A percentile compares a stretch with the other conserved stretches of the same genome.
phyloP scores from a whole-genome alignment of 2,888 invertebrate genomes.

The Linyphia triangularis region DNA sequence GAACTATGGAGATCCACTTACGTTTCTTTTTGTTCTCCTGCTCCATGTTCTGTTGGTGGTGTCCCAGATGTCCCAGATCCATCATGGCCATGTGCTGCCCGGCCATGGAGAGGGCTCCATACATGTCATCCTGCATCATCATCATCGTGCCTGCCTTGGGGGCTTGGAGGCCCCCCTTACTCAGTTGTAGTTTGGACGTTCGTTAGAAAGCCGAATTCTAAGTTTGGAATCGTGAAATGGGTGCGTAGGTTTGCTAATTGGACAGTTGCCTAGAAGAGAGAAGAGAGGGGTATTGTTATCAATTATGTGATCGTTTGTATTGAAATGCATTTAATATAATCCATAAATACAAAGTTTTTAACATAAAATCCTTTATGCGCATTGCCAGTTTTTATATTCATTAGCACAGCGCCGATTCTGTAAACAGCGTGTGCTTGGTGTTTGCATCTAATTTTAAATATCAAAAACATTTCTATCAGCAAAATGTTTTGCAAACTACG shows the following conservation, averaged over 20 bases:
- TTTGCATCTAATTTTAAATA: no score
- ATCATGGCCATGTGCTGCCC: constrained; percentile 74
- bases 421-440: no score
- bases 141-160: background rate
- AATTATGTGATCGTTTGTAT: no score
- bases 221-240: background rate
- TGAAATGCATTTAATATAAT: no score
- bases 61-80: constrained; percentile 70
- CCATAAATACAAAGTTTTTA: no score
- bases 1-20: constrained; percentile 39
- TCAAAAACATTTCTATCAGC: no score
- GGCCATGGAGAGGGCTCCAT: constrained; percentile 72
- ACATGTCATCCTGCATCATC: constrained; percentile 75
- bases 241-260: background rate
- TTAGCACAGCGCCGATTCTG: no score
- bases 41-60: constrained; percentile 59
- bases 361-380: no score
- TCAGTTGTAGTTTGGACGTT: background rate
- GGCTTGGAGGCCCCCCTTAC: background rate
- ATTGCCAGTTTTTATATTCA: no score
- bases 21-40: constrained; percentile 72
- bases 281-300: background rate
- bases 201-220: background rate
- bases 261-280: constrained; percentile 5
- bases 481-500: no score